Evolutionary conservation across 2,113 vertebrate species (phyloP).

Genomic region (Lota lota): DNA sequence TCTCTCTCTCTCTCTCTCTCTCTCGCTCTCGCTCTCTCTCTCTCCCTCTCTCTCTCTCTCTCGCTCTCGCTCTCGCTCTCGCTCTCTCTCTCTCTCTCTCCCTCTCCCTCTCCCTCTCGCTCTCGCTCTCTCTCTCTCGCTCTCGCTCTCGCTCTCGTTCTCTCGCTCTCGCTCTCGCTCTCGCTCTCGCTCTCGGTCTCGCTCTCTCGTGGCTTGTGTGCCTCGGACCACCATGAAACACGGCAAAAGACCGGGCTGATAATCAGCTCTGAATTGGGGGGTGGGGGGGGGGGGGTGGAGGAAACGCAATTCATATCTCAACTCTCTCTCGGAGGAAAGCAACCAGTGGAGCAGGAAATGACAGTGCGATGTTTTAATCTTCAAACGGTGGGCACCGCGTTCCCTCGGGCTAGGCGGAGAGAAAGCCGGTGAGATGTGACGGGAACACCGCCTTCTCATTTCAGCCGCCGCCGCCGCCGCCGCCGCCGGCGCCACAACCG

Average conservation of each 20-base stretch:
- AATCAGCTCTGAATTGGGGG: conserved; percentile 73
- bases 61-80: conserved; percentile 66
- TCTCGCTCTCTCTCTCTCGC: conserved; percentile 80
- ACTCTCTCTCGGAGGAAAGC: conserved; percentile 56
- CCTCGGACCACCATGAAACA: conserved; percentile 94
- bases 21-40: conserved; percentile 47
- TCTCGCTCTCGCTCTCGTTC: too few relatives aligned
- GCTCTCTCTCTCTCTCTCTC: too few relatives aligned
- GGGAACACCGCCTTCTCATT: conserved; percentile 49
- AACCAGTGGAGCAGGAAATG: conserved; percentile 86
- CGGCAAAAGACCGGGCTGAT: conserved; percentile 80
- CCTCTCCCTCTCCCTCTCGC: too few relatives aligned
- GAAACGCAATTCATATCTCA: conserved; percentile 88
- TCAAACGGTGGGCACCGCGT: conserved; percentile 73
- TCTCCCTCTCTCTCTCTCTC: conserved; percentile 67
- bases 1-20: conserved; percentile 65
- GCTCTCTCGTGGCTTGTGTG: conserved; percentile 82
- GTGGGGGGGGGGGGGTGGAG: conserved; percentile 62
- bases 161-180: too few relatives aligned
- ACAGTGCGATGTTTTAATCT: conserved; percentile 93
- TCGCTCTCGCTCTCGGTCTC: conserved; percentile 66
- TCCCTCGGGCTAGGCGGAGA: conserved; percentile 69
- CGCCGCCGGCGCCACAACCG: neutral
- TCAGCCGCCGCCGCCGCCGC: conserved; percentile 25
- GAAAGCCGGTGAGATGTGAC: conserved; percentile 71